phyloP scores from a whole-genome alignment of 30 jellyfish, hydroid and myxozoan species.

The Aurelia aurita complex sp. Pacific region DNA sequence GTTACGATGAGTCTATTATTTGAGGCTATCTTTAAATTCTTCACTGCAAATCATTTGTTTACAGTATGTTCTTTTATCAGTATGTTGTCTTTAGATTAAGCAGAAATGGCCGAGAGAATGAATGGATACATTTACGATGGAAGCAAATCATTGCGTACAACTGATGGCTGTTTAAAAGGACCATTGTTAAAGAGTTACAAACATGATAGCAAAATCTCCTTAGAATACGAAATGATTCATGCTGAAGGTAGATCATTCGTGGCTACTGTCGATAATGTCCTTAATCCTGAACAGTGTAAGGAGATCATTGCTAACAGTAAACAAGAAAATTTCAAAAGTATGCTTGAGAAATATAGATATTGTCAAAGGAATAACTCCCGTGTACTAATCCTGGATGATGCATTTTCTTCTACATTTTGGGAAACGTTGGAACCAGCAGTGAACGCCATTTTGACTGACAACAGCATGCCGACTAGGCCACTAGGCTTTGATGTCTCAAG shows the following conservation, averaged over 20 bases:
- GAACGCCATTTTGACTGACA: not conserved
- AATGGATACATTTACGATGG: conserved; percentile 17
- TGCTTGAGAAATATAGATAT: not conserved
- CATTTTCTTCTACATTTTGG: conserved; percentile 51
- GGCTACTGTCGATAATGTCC: conserved; percentile 36
- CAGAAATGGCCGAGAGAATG: not conserved
- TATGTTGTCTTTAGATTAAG: no score
- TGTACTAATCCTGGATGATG: conserved; percentile 31
- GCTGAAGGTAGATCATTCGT: conserved; percentile 12
- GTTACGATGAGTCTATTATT: no score
- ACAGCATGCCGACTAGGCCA: not conserved
- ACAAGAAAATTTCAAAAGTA: not conserved
- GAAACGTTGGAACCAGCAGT: not conserved
- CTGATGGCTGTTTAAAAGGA: conserved; percentile 30
- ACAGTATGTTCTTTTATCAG: no score
- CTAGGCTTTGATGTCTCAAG: conserved; percentile 55
- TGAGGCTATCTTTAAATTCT: no score
- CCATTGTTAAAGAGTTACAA: not conserved
- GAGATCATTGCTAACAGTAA: conserved; percentile 12
- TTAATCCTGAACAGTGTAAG: conserved; percentile 27
- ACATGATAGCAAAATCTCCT: not conserved
- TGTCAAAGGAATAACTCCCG: conserved; percentile 47
- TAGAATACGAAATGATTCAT: conserved; percentile 1
- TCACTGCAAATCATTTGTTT: no score
- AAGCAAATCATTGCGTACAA: conserved; percentile 23